Evolutionary conservation across 30 jellyfish, hydroid and myxozoan genomes (phyloP).

Genomic region (Cassiopea xamachana): DNA sequence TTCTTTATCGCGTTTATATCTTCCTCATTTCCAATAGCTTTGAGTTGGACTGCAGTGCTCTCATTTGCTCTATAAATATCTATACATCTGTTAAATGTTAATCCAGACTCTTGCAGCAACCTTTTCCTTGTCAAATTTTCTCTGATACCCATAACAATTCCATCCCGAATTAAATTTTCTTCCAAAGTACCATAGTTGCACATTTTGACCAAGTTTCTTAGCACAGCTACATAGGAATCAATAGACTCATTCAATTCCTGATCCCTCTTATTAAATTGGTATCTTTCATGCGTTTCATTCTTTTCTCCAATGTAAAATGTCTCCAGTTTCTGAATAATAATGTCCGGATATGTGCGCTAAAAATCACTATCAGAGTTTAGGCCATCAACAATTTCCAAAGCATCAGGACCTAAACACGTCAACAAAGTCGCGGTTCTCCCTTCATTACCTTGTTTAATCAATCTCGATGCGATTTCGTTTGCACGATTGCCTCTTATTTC

Average conservation of each 20-base stretch:
- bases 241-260: too few relatives aligned
- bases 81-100: too few relatives aligned
- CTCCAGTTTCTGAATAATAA: neutral
- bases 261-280: neutral
- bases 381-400: constrained; percentile 18
- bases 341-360: constrained; percentile 12
- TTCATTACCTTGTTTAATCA: too few relatives aligned
- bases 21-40: too few relatives aligned
- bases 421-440: neutral
- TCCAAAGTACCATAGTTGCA: constrained; percentile 13
- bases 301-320: neutral
- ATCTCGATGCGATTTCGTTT: too few relatives aligned
- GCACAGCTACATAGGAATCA: too few relatives aligned
- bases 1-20: too few relatives aligned
- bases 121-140: too few relatives aligned
- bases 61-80: too few relatives aligned
- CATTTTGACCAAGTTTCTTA: neutral
- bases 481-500: too few relatives aligned
- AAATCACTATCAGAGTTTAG: constrained; percentile 6
- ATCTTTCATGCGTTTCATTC: constrained; percentile 9
- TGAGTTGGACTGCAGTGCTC: too few relatives aligned
- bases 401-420: constrained; percentile 36
- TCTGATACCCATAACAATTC: neutral
- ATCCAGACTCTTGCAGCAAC: too few relatives aligned
- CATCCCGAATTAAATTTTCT: constrained; percentile 13